A percentile compares a stretch with the other conserved stretches of the same genome.
Conservation (phyloP, 2,113 vertebrate genomes). For the Ammodytes dubius region DNA sequence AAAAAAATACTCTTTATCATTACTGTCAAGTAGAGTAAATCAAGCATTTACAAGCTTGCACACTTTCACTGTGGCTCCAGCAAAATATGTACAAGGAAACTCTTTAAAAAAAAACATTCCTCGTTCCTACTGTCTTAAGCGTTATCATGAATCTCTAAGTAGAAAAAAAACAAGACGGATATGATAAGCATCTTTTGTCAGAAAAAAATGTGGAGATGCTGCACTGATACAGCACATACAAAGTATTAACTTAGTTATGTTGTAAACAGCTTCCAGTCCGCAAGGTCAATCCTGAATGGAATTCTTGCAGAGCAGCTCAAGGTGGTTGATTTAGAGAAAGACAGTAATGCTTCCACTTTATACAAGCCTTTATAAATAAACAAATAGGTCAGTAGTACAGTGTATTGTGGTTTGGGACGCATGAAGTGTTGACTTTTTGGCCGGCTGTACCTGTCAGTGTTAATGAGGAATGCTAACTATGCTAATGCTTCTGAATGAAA, state of each 20-base stretch:
- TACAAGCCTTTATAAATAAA: not conserved
- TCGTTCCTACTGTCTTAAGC: not conserved
- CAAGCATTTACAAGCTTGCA: conserved; percentile 28
- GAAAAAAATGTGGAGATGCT: not conserved
- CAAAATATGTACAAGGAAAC: not conserved
- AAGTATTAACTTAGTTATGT: not conserved
- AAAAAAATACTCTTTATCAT: not conserved
- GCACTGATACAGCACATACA: not conserved
- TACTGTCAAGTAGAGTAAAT: conserved; percentile 1
- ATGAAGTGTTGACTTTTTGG: not conserved
- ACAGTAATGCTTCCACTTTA: not conserved
- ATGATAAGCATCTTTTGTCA: not conserved
- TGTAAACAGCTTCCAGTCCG: not conserved
- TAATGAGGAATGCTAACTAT: conserved; percentile 19
- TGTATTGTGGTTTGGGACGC: not conserved
- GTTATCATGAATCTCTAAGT: not conserved
- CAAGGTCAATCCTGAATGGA: not conserved
- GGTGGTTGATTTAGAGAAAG: not conserved
- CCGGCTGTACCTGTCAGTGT: not conserved
- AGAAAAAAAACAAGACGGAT: not conserved
- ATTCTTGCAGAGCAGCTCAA: not conserved
- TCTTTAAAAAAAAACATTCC: conserved; percentile 18
- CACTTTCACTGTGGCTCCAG: not conserved
- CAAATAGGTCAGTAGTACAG: too few species aligned
- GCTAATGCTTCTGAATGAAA: not conserved